Evolutionary conservation across 2,888 invertebrate genomes (phyloP).

Genomic region (Tillus elongatus): DNA sequence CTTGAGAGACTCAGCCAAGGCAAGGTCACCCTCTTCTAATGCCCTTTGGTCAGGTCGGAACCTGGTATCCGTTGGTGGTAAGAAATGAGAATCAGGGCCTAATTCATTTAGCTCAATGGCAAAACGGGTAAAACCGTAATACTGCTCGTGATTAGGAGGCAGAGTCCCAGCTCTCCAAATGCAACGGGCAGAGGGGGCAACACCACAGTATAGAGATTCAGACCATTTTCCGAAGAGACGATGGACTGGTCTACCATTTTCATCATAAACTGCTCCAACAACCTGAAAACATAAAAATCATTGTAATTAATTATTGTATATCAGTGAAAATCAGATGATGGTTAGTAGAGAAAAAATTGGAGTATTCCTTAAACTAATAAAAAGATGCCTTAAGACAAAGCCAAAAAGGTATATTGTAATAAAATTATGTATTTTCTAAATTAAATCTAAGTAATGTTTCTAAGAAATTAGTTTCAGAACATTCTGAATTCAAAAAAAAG

Average conservation of each 20-base stretch:
- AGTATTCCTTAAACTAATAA: no score
- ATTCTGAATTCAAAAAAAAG: no score
- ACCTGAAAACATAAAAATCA: constrained; percentile 25
- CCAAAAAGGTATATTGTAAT: no score
- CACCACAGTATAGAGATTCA: constrained; percentile 67
- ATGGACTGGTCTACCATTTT: constrained; percentile 49
- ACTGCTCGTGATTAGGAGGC: constrained; percentile 69
- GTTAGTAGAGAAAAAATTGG: no score
- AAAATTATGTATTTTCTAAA: no score
- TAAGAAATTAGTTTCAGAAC: no score
- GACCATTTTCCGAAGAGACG: constrained; percentile 74
- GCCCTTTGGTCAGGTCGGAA: constrained; percentile 66
- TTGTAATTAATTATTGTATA: no score
- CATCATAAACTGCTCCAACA: constrained; percentile 52
- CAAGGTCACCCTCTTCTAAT: constrained; percentile 65
- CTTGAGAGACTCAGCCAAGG: constrained; percentile 63
- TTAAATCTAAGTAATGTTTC: no score
- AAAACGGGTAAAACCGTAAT: constrained; percentile 78
- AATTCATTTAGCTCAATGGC: constrained; percentile 77
- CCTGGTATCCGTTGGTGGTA: constrained; percentile 71
- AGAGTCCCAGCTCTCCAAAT: constrained; percentile 75
- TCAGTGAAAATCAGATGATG: no score
- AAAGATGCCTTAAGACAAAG: no score
- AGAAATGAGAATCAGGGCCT: constrained; percentile 50
- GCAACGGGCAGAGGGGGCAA: constrained; percentile 61